phyloP scores from a whole-genome alignment of 1,140 invertebrate genomes.

The Augochlora pura region DNA sequence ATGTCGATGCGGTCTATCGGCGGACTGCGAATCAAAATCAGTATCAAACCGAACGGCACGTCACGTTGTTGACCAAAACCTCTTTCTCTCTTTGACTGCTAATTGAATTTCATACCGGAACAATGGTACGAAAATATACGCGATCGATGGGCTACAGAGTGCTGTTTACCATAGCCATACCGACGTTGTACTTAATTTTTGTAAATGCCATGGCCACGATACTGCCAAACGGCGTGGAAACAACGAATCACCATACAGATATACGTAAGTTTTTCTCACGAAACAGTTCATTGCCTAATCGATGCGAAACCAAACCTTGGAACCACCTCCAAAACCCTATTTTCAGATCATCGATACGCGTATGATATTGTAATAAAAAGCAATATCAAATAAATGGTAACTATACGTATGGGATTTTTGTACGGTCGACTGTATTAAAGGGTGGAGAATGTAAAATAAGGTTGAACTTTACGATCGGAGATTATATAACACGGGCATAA shows the following conservation, averaged over 20 bases:
- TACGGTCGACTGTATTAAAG: too few relatives aligned
- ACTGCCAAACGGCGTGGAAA: constrained; percentile 29
- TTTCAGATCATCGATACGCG: too few relatives aligned
- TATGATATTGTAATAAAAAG: too few relatives aligned
- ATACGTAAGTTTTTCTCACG: constrained; percentile 56
- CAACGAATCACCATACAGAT: not conserved
- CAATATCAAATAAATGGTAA: too few relatives aligned
- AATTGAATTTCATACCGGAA: not conserved
- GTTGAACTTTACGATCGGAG: too few relatives aligned
- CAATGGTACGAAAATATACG: constrained; percentile 70
- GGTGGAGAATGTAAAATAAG: too few relatives aligned
- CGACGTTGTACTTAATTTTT: constrained; percentile 68
- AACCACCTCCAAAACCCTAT: too few relatives aligned
- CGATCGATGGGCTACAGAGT: constrained; percentile 69
- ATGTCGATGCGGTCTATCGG: constrained; percentile 53
- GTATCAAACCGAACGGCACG: constrained; percentile 58
- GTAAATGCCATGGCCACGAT: constrained; percentile 57
- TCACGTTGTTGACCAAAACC: constrained; percentile 12
- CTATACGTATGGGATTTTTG: too few relatives aligned
- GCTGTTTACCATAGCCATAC: constrained; percentile 69
- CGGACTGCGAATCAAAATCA: constrained; percentile 45
- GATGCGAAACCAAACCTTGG: too few relatives aligned
- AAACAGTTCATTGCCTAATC: too few relatives aligned
- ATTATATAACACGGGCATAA: too few relatives aligned
- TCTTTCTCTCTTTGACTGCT: not conserved